Percentiles rank a stretch among this genome's conserved stretches.
Evolutionary conservation across 2,888 invertebrate species (phyloP).

Genomic region (Axea sp.): DNA sequence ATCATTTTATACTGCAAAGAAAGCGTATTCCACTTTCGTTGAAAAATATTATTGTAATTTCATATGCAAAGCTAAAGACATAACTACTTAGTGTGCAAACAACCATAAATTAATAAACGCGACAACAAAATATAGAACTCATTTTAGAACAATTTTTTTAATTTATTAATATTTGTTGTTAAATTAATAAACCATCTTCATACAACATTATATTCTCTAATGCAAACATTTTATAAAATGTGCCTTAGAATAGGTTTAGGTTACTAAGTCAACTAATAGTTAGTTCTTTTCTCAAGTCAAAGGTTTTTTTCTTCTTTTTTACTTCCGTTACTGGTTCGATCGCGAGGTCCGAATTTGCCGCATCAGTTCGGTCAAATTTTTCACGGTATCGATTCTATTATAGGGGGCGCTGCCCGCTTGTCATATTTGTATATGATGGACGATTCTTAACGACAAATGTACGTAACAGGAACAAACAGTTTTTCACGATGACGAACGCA

Average conservation of each 20-base stretch:
- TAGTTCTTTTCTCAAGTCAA: background rate
- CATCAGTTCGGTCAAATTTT: slow-evolving; percentile 77
- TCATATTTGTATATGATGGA: slow-evolving; percentile 80
- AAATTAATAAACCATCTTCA: too few relatives aligned
- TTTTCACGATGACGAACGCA: slow-evolving; percentile 74
- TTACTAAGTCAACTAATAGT: slow-evolving; percentile 7
- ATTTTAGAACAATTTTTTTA: too few relatives aligned
- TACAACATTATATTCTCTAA: too few relatives aligned
- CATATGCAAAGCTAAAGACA: too few relatives aligned
- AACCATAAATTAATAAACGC: too few relatives aligned
- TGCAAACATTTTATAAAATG: background rate
- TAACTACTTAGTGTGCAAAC: too few relatives aligned
- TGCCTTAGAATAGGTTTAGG: slow-evolving; percentile 10
- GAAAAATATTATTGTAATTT: too few relatives aligned
- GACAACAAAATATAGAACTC: too few relatives aligned
- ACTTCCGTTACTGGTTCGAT: slow-evolving; percentile 58
- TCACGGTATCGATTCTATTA: slow-evolving; percentile 76
- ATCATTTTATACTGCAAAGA: too few relatives aligned
- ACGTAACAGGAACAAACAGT: slow-evolving; percentile 70
- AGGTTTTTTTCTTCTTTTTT: slow-evolving; percentile 23
- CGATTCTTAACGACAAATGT: slow-evolving; percentile 70
- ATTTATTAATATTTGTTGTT: too few relatives aligned
- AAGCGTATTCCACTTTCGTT: too few relatives aligned
- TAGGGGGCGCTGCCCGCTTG: slow-evolving; percentile 76
- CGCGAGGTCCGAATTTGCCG: slow-evolving; percentile 75